Percentiles rank a stretch among this genome's conserved stretches.
Conservation (phyloP, 2,113 vertebrate species). For the Neotragus moschatus region DNA sequence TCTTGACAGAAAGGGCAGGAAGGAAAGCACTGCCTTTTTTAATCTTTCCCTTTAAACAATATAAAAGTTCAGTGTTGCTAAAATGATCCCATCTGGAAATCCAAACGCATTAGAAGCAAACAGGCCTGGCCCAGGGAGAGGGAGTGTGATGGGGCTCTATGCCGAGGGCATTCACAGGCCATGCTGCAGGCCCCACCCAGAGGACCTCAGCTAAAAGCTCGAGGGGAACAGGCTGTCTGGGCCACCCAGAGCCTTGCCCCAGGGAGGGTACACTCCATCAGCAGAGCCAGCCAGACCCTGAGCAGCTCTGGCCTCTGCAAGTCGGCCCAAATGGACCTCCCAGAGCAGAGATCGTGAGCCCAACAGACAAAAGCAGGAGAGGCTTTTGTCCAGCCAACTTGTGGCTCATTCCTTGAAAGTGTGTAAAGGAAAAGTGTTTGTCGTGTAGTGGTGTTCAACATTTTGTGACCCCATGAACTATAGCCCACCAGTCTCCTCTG, state of each 20-base stretch:
- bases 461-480: not conserved
- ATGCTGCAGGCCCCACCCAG: not conserved
- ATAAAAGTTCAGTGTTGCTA: not conserved
- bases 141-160: not conserved
- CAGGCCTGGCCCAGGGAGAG: not conserved
- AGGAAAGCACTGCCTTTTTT: not conserved
- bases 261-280: not conserved
- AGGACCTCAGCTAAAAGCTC: not conserved
- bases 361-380: not conserved
- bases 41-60: not conserved
- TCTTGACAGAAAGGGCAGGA: not conserved
- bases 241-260: not conserved
- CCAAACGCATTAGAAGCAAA: not conserved
- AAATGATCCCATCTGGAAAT: not conserved
- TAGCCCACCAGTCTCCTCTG: not conserved
- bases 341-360: not conserved
- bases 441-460: not conserved
- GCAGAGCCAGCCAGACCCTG: too few species aligned
- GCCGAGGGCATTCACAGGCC: not conserved
- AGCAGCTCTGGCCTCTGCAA: not conserved
- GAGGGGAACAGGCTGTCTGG: not conserved
- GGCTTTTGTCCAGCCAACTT: not conserved
- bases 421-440: not conserved
- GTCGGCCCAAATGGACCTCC: accelerated
- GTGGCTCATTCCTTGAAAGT: not conserved